These are phyloP conservation scores for Oncorhynchus clarkii DNA, from an alignment of 2,113 vertebrate species.

Conservation along the genomic window DNA sequence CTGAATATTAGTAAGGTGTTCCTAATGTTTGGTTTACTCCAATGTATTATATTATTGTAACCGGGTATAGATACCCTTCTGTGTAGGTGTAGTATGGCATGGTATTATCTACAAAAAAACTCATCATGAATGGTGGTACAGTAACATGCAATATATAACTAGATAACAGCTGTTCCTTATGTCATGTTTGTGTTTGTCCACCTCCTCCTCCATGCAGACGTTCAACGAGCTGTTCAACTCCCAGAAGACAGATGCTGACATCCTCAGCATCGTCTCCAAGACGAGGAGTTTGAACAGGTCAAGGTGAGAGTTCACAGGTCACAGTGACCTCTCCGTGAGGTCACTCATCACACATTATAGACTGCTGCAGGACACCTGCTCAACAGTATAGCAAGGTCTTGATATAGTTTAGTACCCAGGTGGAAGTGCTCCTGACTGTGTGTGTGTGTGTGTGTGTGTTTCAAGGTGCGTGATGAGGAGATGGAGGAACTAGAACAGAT, in stretches of 20 bases:
- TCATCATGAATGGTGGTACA: too few species aligned
- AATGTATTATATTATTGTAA: too few species aligned
- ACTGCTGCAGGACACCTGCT: background rate
- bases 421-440: background rate
- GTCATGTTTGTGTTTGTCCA: slow-evolving; percentile 5
- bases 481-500: slow-evolving; percentile 89
- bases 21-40: too few species aligned
- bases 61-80: too few species aligned
- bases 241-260: slow-evolving; percentile 91
- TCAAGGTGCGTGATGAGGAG: slow-evolving; percentile 93
- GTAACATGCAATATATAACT: background rate
- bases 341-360: background rate
- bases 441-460: background rate
- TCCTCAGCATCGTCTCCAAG: slow-evolving; percentile 93
- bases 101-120: too few species aligned
- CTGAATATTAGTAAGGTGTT: too few species aligned
- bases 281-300: slow-evolving; percentile 97
- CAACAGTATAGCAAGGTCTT: background rate
- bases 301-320: slow-evolving; percentile 79
- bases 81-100: too few species aligned
- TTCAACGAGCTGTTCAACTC: slow-evolving; percentile 95
- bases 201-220: slow-evolving; percentile 76
- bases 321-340: background rate
- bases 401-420: background rate
- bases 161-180: slow-evolving; percentile 46